phyloP scores from a whole-genome alignment of 2,113 vertebrate genomes.

The Globicephala melas region DNA sequence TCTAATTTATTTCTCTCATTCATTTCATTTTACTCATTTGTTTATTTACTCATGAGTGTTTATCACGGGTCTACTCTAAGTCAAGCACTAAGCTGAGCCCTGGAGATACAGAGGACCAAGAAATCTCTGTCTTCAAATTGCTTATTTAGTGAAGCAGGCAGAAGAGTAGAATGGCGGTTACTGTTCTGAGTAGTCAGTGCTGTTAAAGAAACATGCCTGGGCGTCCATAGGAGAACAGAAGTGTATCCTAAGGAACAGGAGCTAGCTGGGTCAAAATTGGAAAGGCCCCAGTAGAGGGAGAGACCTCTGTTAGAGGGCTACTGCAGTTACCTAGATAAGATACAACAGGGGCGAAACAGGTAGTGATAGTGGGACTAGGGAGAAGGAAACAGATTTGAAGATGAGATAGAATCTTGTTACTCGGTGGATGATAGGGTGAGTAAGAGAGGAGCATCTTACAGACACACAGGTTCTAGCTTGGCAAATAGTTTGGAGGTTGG shows the following conservation, averaged over 20 bases:
- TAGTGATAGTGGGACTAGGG: background rate
- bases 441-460: background rate
- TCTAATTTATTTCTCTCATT: background rate
- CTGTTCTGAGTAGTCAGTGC: background rate
- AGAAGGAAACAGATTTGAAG: constrained; percentile 4
- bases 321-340: background rate
- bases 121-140: background rate
- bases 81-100: background rate
- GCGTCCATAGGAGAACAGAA: background rate
- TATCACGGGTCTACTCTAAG: background rate
- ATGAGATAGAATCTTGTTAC: background rate
- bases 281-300: background rate
- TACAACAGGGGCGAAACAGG: background rate
- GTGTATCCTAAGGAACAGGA: background rate
- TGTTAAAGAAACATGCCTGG: background rate
- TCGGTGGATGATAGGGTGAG: background rate
- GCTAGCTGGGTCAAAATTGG: background rate
- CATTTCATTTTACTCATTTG: constrained; percentile 2
- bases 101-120: background rate
- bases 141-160: background rate
- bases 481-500: background rate
- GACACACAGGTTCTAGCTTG: background rate
- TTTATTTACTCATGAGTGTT: constrained; percentile 14
- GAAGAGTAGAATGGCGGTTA: background rate
- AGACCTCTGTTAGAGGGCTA: background rate